Percentiles rank a stretch among this genome's conserved stretches.
Conservation (phyloP, 2,113 vertebrate species). For the Gasterosteus nipponicus region DNA sequence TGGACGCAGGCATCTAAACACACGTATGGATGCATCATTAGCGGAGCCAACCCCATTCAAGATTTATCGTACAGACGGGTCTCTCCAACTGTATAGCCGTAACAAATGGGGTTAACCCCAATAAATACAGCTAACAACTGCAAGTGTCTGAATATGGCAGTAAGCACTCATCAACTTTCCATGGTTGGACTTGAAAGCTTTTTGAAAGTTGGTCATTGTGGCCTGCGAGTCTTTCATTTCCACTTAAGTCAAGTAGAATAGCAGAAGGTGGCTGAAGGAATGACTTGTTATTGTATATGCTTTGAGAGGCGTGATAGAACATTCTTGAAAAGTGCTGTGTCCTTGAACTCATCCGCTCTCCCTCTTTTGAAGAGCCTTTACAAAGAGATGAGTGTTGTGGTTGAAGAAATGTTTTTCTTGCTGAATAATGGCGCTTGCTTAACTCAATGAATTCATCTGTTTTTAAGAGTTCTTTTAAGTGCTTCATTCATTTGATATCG, state of each 20-base stretch:
- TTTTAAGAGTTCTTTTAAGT: slow-evolving; percentile 39
- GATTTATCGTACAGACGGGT: neutral
- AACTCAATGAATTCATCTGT: slow-evolving; percentile 48
- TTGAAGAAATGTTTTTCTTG: slow-evolving; percentile 4
- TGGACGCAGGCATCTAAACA: slow-evolving; percentile 11
- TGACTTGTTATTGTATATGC: slow-evolving; percentile 24
- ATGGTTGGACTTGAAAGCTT: slow-evolving; percentile 36
- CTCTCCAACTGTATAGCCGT: neutral
- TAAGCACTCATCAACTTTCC: slow-evolving; percentile 7
- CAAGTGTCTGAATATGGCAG: slow-evolving; percentile 6
- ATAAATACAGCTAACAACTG: neutral
- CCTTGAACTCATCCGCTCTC: slow-evolving; percentile 61
- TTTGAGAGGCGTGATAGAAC: slow-evolving; percentile 35
- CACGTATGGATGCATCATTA: neutral
- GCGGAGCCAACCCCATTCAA: neutral
- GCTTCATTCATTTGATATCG: slow-evolving; percentile 39
- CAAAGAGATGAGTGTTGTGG: slow-evolving; percentile 13
- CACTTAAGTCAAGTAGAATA: slow-evolving; percentile 37
- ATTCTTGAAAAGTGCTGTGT: slow-evolving; percentile 40
- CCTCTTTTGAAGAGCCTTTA: slow-evolving; percentile 43
- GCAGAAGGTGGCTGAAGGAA: slow-evolving; percentile 31
- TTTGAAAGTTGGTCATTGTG: slow-evolving; percentile 30
- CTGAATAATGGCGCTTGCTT: slow-evolving; percentile 40
- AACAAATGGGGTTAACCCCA: slow-evolving; percentile 7
- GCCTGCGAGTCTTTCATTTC: slow-evolving; percentile 31